Evolutionary conservation across 2,888 invertebrate species (phyloP).

Genomic region (Rhaphigaster nebulosa): DNA sequence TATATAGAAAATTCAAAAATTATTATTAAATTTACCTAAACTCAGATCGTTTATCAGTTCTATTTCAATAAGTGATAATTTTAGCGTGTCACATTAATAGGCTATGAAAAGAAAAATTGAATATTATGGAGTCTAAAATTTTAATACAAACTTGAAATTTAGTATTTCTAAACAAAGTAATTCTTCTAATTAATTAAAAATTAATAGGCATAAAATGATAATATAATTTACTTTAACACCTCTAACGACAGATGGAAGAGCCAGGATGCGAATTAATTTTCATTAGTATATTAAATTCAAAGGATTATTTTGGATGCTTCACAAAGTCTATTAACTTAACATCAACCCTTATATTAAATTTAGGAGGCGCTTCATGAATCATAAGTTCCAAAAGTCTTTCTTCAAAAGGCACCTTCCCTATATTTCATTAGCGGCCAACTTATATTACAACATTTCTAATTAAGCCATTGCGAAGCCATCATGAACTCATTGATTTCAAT

Average conservation of each 20-base stretch:
- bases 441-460: background rate
- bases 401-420: constrained; percentile 22
- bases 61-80: too few relatives aligned
- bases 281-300: background rate
- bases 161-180: too few relatives aligned
- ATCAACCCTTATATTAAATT: constrained; percentile 12
- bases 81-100: too few relatives aligned
- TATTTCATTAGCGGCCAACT: constrained; percentile 30
- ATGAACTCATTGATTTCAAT: background rate
- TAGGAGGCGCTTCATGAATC: background rate
- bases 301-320: constrained; percentile 21
- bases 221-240: background rate
- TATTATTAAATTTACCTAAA: too few relatives aligned
- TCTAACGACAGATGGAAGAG: background rate
- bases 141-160: too few relatives aligned
- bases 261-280: background rate
- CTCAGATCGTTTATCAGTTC: too few relatives aligned
- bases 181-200: background rate
- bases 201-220: background rate
- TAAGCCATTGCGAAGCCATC: background rate
- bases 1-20: too few relatives aligned
- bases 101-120: too few relatives aligned
- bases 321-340: constrained; percentile 15
- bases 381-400: constrained; percentile 4
- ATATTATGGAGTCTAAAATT: too few relatives aligned